Evolutionary conservation across 2,113 vertebrate genomes (phyloP).

Genomic region (Engystomops pustulosus): DNA sequence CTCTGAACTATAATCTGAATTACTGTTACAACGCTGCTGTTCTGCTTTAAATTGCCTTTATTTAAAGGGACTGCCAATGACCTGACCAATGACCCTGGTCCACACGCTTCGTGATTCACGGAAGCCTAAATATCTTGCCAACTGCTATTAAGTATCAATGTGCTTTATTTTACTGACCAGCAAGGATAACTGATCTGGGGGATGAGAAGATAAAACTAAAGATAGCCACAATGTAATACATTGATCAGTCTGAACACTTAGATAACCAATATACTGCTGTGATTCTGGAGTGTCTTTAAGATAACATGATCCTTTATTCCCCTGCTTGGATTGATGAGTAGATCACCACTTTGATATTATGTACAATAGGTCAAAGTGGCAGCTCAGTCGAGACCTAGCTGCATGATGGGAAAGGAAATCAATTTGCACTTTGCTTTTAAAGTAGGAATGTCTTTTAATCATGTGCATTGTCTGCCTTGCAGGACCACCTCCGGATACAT

Average conservation of each 20-base stretch:
- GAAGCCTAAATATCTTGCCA: too few species aligned
- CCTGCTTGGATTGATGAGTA: background rate
- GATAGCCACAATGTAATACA: background rate
- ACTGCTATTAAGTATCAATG: too few species aligned
- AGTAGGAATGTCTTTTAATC: conserved; percentile 28
- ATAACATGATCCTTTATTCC: background rate
- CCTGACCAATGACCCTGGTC: too few species aligned
- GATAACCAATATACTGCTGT: background rate
- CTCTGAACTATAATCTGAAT: too few species aligned
- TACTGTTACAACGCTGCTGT: too few species aligned
- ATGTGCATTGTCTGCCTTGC: conserved; percentile 10
- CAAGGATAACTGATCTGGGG: too few species aligned
- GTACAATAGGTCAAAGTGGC: background rate
- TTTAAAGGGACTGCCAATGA: too few species aligned
- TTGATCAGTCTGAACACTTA: background rate
- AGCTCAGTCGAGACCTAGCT: background rate
- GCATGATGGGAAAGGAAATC: conserved; percentile 36
- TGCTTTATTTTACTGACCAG: too few species aligned
- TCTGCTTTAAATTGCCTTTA: too few species aligned
- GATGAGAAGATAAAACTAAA: background rate
- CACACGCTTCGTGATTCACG: too few species aligned
- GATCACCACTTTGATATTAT: background rate
- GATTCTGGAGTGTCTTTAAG: background rate
- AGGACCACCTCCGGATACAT: background rate
- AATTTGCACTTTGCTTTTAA: conserved; percentile 37